These are phyloP conservation scores for Conops quadrifasciatus DNA, from an alignment of 2,888 invertebrate species.

Conservation along the genomic window DNA sequence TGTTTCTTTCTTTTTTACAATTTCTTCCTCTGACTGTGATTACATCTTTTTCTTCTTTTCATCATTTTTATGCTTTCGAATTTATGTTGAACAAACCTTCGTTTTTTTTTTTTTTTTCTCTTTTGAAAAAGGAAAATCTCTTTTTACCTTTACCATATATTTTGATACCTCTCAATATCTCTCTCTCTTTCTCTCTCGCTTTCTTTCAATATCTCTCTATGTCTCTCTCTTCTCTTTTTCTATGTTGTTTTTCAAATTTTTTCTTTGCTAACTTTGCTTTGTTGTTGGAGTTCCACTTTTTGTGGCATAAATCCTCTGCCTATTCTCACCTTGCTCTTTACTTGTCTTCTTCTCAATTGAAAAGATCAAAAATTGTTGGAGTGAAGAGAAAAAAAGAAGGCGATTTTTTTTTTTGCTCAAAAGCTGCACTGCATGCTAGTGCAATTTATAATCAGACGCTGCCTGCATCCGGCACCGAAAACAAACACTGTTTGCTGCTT, in stretches of 20 bases:
- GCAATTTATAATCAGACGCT: slow-evolving; percentile 21
- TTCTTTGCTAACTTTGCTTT: not conserved
- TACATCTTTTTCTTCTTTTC: not conserved
- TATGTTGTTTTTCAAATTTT: too few relatives aligned
- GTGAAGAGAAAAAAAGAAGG: too few relatives aligned
- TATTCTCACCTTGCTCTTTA: not conserved
- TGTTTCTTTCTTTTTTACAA: not conserved
- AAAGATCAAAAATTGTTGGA: not conserved
- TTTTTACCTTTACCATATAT: not conserved
- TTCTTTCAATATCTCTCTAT: too few relatives aligned
- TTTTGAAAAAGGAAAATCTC: not conserved
- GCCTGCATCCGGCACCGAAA: slow-evolving; percentile 20
- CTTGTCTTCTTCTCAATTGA: not conserved
- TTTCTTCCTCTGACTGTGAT: not conserved
- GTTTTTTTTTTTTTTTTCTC: not conserved
- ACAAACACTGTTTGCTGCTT: not conserved
- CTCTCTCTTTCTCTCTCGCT: too few relatives aligned
- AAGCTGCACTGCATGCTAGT: not conserved
- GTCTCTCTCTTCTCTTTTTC: too few relatives aligned
- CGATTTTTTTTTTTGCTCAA: too few relatives aligned
- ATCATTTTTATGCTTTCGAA: not conserved
- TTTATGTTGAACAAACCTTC: not conserved
- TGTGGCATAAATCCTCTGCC: not conserved
- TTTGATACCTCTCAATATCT: too few relatives aligned
- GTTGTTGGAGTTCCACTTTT: not conserved